phyloP scores from a whole-genome alignment of 2,113 vertebrate genomes.

The Strigops habroptila region DNA sequence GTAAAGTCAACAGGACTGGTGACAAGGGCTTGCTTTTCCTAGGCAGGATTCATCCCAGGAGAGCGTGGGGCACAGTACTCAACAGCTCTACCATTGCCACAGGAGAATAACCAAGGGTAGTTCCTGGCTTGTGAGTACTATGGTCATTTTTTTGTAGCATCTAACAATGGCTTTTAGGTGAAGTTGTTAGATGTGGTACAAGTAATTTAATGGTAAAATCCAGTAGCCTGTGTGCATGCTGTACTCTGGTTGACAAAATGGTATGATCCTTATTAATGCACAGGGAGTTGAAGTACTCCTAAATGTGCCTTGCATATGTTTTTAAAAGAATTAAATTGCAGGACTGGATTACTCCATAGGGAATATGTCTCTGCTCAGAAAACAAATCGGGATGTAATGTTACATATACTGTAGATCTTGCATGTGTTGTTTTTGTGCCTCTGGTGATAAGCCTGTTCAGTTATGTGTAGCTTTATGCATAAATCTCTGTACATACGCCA shows the following conservation, averaged over 20 bases:
- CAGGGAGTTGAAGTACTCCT: not conserved
- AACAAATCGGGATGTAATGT: not conserved
- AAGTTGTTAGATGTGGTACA: not conserved
- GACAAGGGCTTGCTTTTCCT: not conserved
- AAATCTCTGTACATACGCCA: not conserved
- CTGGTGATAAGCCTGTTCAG: not conserved
- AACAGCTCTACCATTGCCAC: not conserved
- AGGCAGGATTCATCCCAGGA: not conserved
- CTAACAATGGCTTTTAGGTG: not conserved
- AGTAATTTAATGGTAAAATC: not conserved
- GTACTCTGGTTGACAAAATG: not conserved
- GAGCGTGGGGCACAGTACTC: not conserved
- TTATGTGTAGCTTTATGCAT: not conserved
- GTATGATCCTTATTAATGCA: not conserved
- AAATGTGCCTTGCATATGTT: slow-evolving; percentile 20
- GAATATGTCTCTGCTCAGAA: not conserved
- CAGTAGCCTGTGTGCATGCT: not conserved
- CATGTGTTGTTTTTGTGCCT: not conserved
- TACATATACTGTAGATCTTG: not conserved
- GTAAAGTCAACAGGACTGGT: not conserved
- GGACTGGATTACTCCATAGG: not conserved
- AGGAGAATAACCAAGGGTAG: not conserved
- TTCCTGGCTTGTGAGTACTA: slow-evolving; percentile 43
- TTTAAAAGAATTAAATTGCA: not conserved
- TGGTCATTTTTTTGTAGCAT: not conserved